These are phyloP conservation scores for Pissodes strobi DNA, from an alignment of 1,140 invertebrate genomes.

Conservation along the genomic window DNA sequence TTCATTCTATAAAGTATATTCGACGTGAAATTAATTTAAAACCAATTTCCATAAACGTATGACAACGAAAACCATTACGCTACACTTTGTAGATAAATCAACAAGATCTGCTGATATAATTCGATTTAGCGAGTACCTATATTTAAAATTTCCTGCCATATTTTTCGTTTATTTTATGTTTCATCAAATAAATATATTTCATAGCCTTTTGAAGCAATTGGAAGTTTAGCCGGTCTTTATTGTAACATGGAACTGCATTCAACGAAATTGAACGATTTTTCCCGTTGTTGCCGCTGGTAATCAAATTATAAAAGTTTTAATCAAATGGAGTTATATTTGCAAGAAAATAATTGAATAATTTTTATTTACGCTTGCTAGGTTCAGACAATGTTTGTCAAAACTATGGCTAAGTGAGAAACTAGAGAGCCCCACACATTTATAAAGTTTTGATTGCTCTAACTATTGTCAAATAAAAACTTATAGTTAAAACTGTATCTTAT, in stretches of 20 bases:
- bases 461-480: no score
- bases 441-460: no score
- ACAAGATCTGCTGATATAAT: background rate
- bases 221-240: background rate
- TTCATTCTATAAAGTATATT: no score
- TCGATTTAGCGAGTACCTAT: constrained; percentile 1
- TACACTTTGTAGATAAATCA: constrained; percentile 7
- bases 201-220: background rate
- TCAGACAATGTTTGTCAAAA: no score
- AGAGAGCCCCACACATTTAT: no score
- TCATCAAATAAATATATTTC: constrained; percentile 3
- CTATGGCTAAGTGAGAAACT: no score
- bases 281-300: background rate
- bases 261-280: constrained; percentile 7
- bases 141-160: background rate
- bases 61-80: background rate
- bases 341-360: no score
- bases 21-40: background rate
- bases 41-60: background rate
- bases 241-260: background rate
- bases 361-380: no score
- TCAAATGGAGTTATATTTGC: no score
- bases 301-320: constrained; percentile 1
- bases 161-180: background rate
- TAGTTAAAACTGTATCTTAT: no score